Base-by-base conservation (phyloP, 2,888 invertebrate genomes). In the Campoletis raptor region DNA sequence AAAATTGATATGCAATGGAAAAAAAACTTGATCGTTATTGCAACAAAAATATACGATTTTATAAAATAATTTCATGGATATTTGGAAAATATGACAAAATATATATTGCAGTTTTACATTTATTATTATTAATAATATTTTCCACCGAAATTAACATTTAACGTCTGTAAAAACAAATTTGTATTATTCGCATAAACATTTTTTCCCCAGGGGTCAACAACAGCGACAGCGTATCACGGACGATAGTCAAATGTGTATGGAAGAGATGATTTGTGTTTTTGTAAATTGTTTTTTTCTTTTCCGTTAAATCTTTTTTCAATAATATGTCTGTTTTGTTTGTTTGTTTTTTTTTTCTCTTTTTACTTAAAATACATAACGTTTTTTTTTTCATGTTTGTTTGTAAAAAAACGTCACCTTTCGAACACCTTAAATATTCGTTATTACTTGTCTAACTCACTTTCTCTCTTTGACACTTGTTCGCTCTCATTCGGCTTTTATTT, bases 331-430 rank as follows among this genome's bases (percentile, higher is more conserved):
- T 84, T 88, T 85, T 45, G 48, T 48, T 52, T 77, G 52, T 82
- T 61, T 79, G 70, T 40, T 86, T 83, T 89, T 30, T 61, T 61
- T 90, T 85, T 83, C 30, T 1, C 3, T 90, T 91, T 91, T 90
- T 87, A 88, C 89, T 91, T 91, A 91, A 92, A 92, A 93, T 93
- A 92, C 91, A 92, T 92, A 91, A 92, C 67, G 77, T 86, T 81
- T 36, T 36, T 78, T 64, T 64, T 81, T 88, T 37, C 48, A 10
- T 52, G 37, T 81, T 81, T 85, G 36, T 88, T 84, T 72, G 83
- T n/a, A 76, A 85, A 85, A 85, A 69, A 84, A 37, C 12, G 36
- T 90, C 85, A 89, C 74, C 84, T 87, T 77, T 88, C 87, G 85
- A 87, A 83, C 83, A 88, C 64, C 81, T 83, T 57, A 86, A 78